Percentiles rank a stretch among this genome's conserved stretches.
These are phyloP conservation scores for Limnephilus lunatus DNA, from an alignment of 2,888 invertebrate species.

Conservation along the genomic window DNA sequence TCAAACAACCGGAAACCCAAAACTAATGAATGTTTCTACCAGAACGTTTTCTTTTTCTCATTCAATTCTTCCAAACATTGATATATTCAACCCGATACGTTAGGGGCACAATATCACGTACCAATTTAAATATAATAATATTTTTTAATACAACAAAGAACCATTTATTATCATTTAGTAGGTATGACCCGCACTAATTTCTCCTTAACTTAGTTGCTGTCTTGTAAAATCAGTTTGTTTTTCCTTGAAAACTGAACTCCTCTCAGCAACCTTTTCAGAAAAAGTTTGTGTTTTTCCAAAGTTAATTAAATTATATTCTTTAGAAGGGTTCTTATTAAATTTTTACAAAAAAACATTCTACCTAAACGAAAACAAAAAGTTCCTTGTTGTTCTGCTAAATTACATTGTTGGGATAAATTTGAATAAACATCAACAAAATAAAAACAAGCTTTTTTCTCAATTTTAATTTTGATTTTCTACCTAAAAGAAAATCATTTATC, in stretches of 20 bases:
- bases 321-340: background rate
- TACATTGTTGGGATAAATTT: background rate
- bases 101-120: background rate
- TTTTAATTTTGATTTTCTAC: background rate
- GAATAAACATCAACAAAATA: background rate
- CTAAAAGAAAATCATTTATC: background rate
- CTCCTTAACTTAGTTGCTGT: background rate
- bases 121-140: background rate
- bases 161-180: background rate
- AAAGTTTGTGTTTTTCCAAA: background rate
- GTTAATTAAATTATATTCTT: background rate
- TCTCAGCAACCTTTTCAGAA: background rate
- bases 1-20: background rate
- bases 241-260: background rate
- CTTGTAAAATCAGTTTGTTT: background rate
- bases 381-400: background rate
- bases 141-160: background rate
- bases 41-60: background rate
- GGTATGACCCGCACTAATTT: slow-evolving; percentile 6
- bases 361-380: background rate
- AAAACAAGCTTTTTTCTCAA: background rate
- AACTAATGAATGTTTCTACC: background rate
- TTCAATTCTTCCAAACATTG: background rate
- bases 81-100: background rate
- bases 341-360: background rate